Evolutionary conservation across 2,888 invertebrate genomes (phyloP).

Genomic region (Diarsia dahlii): DNA sequence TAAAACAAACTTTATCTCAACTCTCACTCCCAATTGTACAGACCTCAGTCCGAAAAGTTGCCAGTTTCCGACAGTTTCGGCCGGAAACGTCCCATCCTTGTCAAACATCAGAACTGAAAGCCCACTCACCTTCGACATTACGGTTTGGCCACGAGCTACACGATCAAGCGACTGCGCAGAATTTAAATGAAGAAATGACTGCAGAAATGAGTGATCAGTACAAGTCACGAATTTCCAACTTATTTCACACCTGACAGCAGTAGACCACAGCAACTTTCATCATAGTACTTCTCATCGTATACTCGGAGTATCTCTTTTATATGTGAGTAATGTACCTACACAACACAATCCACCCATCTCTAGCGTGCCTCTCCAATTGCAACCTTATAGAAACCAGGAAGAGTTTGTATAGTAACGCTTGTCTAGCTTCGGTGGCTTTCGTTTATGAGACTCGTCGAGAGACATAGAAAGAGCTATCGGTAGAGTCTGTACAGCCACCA

Average conservation of each 20-base stretch:
- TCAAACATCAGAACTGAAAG: slow-evolving; percentile 40
- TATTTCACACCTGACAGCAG: neutral
- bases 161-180: neutral
- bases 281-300: no score
- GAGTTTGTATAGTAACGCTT: no score
- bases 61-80: slow-evolving; percentile 15
- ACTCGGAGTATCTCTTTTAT: no score
- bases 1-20: slow-evolving; percentile 12
- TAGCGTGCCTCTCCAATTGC: no score
- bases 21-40: slow-evolving; percentile 15
- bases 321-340: no score
- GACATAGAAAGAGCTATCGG: neutral
- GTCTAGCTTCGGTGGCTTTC: no score
- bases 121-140: slow-evolving; percentile 38
- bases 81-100: slow-evolving; percentile 37
- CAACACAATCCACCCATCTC: no score
- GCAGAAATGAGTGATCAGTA: neutral
- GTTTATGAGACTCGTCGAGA: neutral
- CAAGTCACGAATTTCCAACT: neutral
- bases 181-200: neutral
- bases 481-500: neutral
- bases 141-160: neutral
- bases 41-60: slow-evolving; percentile 29
- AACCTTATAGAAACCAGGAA: no score
- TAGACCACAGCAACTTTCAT: neutral